Evolutionary conservation across 2,113 vertebrate species (phyloP).

Genomic region (Acrocephalus arundinaceus): DNA sequence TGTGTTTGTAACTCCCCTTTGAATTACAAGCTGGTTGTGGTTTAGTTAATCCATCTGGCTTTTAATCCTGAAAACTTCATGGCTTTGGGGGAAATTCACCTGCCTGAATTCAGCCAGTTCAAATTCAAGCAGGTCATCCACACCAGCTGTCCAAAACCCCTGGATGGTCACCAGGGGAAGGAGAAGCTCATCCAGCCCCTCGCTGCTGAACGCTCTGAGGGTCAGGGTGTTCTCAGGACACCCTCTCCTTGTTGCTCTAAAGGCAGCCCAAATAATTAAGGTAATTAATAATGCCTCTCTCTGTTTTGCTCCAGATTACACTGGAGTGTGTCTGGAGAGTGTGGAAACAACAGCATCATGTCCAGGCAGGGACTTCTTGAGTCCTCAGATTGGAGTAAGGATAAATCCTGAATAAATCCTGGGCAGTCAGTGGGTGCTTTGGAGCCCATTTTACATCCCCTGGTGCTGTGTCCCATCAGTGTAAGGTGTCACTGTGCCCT

Average conservation of each 20-base stretch:
- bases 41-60: neutral
- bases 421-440: neutral
- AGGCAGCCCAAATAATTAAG: neutral
- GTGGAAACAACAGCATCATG: neutral
- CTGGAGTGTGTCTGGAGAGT: neutral
- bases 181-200: neutral
- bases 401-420: neutral
- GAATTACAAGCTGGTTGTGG: neutral
- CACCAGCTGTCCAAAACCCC: neutral
- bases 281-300: neutral
- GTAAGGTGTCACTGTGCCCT: neutral
- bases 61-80: neutral
- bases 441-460: neutral
- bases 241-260: neutral
- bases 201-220: accelerated
- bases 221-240: neutral
- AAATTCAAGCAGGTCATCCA: neutral
- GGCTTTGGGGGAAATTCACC: neutral
- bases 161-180: neutral
- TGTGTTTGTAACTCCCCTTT: neutral
- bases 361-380: neutral
- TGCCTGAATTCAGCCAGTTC: neutral
- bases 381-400: neutral
- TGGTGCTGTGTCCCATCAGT: neutral
- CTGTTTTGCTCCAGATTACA: neutral